Evolutionary conservation across 23 tunicate genomes (phyloP).

Genomic region (Clavelina lepadiformis): DNA sequence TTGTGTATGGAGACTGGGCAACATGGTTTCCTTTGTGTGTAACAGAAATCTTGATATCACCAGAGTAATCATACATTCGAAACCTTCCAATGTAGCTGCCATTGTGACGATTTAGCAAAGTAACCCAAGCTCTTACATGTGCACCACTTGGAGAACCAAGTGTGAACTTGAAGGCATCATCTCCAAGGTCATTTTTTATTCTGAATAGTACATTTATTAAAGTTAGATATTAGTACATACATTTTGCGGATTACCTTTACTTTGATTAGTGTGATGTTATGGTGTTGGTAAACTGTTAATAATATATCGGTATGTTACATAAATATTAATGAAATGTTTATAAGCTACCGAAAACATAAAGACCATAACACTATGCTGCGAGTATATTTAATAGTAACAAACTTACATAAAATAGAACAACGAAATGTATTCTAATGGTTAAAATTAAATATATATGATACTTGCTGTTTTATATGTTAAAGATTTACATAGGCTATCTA

Average conservation of each 20-base stretch:
- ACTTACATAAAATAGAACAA: no score
- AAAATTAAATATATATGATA: no score
- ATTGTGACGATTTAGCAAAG: constrained; percentile 62
- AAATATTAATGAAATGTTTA: not conserved
- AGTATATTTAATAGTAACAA: no score
- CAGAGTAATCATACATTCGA: constrained; percentile 73
- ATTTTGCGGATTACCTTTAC: no score
- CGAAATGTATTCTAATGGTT: no score
- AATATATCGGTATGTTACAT: not conserved
- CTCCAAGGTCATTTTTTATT: constrained; percentile 72
- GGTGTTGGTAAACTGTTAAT: no score
- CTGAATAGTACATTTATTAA: constrained; percentile 22
- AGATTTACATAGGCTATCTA: no score
- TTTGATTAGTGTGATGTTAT: no score
- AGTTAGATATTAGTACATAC: not conserved
- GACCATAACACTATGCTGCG: no score
- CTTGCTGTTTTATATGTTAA: no score
- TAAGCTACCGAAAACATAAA: no score
- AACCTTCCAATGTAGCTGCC: constrained; percentile 84
- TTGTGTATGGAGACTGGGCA: constrained; percentile 55
- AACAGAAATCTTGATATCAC: constrained; percentile 46
- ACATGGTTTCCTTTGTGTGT: constrained; percentile 50
- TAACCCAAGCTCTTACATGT: constrained; percentile 58
- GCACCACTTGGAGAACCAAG: constrained; percentile 2
- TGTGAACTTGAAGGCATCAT: constrained; percentile 43